Evolutionary conservation across 1,140 invertebrate genomes (phyloP), one percentile per base, ranked within the genome.

Genomic region (Chlorops oryzae): DNA sequence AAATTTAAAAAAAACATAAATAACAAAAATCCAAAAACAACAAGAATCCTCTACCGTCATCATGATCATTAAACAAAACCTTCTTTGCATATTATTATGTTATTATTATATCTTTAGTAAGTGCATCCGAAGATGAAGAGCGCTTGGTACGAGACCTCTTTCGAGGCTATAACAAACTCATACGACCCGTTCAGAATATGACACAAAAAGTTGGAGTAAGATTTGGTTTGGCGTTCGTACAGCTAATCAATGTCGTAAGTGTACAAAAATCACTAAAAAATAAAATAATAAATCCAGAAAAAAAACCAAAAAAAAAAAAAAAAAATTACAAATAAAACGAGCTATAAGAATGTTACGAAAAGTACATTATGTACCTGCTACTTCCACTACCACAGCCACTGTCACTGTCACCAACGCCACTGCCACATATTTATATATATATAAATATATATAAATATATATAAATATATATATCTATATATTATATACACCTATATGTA

Each of bases 211-310:
- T 99, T 50, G 87, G 92, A 73, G 93, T 99, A 52, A 80, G 87
- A 65, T 98, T 99, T 75, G 93, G 92, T 53, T 81, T 99, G 44
- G 94, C 95, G 54, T 93, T 99, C 71, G 94, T 98, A 58, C 95
- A 99, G 77, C 85, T 99, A 53, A 99, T 99, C 75, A 98, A 96
- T 75, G 92, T 99, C 78, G 96, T 98, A 82, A 85, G 90, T 83
- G 65, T 69, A 61, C 61, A 59, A 60, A 55, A 56, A 56, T 59
- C 51, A 57, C 47, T 45, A 45, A 18, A 38, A 21, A 2, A 40
- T 5, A 17, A 17, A 7, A 20, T 17, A 42, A 24, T 25, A 42
- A 44, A 20, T 34, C 43, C 28, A 17, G 17, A 25, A 7, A 18
- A 44, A 44, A 44, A 27, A 15, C 3, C 12, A 44, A 28, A 12